Base-by-base conservation (phyloP, 1,140 invertebrate species). In the Araneus ventricosus region DNA sequence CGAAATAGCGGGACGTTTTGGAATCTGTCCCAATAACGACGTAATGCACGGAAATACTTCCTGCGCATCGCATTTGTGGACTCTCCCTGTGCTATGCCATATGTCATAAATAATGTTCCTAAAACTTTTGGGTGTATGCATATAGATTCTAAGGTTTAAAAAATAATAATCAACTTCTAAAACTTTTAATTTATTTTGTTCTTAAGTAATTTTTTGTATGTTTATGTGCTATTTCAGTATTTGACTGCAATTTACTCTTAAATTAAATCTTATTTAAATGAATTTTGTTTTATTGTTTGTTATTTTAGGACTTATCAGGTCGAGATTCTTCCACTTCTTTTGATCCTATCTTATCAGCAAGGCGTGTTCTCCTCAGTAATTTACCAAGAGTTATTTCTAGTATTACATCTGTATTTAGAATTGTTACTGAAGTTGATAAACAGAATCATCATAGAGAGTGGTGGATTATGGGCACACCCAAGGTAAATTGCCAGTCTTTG, bases 301-400 rank as follows among this genome's bases (percentile, higher is more conserved):
- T n/a, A 52, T 17, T 45, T 34, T 45, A 92, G 75, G 84, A 89
- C 79, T 45, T 90, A 8, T 27, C 79, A 22, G 63, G 84, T 59
- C 67, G 79, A 27, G 93, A 92, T 7, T 45, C 70, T 61, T 88
- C 61, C 7, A 61, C 41, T 82, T 57, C 90, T 34, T 85, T 89
- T 41, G 95, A 95, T 88, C 95, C 95, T 10, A 94, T 97, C 92
- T 95, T 97, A 88, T 96, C 96, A 45, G 97, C 97, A 0, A 96
- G 97, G 84, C 97, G 97, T 95, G 97, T 97, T 8, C 96, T 98
- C 24, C 95, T 98, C 14, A 97, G 97, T 94, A 97, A 98, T 95
- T 96, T 98, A 94, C 98, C 98, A 0, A 96, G 97, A 93, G 97
- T 98, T 94, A 97, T 98, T 94, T 97, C 97, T 6, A 97, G 97